Percentiles rank a stretch among this genome's conserved stretches.
phyloP scores from a whole-genome alignment of 2,113 vertebrate genomes.

The Paradoxurus hermaphroditus region DNA sequence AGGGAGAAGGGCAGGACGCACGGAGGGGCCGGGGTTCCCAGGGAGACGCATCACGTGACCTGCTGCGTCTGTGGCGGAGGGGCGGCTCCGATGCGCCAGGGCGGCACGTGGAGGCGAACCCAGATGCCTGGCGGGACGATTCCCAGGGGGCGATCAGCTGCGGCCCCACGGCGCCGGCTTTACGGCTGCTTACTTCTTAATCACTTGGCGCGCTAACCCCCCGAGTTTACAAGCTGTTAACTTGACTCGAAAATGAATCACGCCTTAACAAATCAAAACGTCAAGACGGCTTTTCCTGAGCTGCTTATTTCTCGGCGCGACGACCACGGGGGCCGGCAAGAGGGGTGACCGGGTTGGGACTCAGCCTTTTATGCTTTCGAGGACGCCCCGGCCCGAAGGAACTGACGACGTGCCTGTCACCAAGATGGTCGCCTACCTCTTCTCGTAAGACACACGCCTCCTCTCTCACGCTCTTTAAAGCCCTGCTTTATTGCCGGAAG shows the following conservation, averaged over 20 bases:
- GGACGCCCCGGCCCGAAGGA: fast-evolving
- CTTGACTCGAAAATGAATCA: slow-evolving; percentile 53
- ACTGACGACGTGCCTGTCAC: background rate
- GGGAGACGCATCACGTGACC: background rate
- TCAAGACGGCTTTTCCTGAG: background rate
- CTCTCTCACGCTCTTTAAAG: background rate
- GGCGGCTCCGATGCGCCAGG: background rate
- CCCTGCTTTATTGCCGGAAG: background rate
- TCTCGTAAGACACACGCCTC: background rate
- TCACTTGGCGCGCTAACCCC: slow-evolving; percentile 50
- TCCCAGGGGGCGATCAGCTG: slow-evolving; percentile 16
- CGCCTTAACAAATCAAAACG: slow-evolving; percentile 46
- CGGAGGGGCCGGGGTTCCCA: background rate
- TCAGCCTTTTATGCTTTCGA: background rate
- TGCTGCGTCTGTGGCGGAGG: background rate
- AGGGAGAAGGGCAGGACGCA: too few species aligned
- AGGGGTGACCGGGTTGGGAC: background rate
- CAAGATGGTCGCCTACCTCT: background rate
- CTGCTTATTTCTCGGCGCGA: background rate
- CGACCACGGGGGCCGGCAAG: background rate
- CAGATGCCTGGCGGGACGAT: background rate
- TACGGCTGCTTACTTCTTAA: slow-evolving; percentile 39
- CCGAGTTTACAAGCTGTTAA: slow-evolving; percentile 50
- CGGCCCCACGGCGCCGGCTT: background rate
- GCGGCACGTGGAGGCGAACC: background rate